phyloP scores from a whole-genome alignment of 2,797 vertebrate species.

The Leuciscus waleckii region DNA sequence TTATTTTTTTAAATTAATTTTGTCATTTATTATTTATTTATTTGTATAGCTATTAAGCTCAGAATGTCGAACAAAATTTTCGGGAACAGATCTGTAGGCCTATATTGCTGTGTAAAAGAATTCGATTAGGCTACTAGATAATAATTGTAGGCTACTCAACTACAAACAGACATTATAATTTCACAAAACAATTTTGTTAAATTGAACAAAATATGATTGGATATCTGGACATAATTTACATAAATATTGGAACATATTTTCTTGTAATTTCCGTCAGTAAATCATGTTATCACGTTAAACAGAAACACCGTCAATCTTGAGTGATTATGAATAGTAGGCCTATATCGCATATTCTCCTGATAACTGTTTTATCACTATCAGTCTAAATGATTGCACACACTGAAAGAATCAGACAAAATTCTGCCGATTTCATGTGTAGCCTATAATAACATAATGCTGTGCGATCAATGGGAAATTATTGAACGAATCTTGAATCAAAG shows the following conservation, averaged over 20 bases:
- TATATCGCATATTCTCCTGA: constrained; percentile 10
- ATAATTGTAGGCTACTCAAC: not conserved
- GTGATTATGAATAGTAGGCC: not conserved
- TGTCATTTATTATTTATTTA: not conserved
- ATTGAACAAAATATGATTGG: not conserved
- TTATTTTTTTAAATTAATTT: not conserved
- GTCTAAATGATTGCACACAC: not conserved
- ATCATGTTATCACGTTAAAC: not conserved
- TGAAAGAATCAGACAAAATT: not conserved
- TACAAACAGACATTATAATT: not conserved
- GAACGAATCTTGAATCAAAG: not conserved
- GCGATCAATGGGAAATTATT: not conserved
- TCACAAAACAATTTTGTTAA: not conserved
- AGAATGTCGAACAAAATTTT: not conserved
- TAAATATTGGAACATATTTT: not conserved
- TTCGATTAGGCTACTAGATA: not conserved
- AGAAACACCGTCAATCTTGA: not conserved
- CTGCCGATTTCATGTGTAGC: not conserved
- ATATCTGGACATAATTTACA: not conserved
- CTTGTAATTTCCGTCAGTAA: not conserved
- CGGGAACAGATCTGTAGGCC: not conserved
- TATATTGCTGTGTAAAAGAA: not conserved
- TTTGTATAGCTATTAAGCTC: not conserved
- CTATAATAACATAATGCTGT: not conserved
- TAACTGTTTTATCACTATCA: constrained; percentile 4